Percentiles rank a stretch among this genome's conserved stretches.
phyloP scores from a whole-genome alignment of 2,113 vertebrate genomes.

The Antechinus stuartii region DNA sequence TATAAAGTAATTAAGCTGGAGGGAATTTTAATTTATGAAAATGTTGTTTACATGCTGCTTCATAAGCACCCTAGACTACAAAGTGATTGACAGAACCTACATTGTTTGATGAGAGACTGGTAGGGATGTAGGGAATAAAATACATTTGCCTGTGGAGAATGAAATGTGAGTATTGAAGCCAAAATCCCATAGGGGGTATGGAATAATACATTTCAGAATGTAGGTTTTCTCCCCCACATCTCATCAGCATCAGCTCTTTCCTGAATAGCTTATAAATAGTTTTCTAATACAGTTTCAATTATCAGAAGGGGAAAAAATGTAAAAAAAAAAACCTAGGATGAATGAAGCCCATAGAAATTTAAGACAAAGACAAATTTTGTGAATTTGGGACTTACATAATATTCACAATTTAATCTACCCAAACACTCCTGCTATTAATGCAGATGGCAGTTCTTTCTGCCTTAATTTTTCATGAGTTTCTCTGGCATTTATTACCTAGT shows the following conservation, averaged over 20 bases:
- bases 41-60: conserved; percentile 2
- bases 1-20: conserved; percentile 30
- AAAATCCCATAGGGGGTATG: neutral
- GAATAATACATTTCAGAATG: conserved; percentile 33
- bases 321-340: neutral
- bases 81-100: conserved; percentile 43
- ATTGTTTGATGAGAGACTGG: neutral
- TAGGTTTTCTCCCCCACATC: neutral
- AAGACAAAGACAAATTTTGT: conserved; percentile 8
- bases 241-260: neutral
- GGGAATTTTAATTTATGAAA: conserved; percentile 42
- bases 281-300: neutral
- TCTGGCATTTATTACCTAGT: neutral
- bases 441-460: neutral
- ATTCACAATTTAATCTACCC: neutral
- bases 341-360: conserved; percentile 33
- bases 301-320: neutral
- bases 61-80: neutral
- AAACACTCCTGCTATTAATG: neutral
- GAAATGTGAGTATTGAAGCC: conserved; percentile 20
- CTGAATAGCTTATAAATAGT: neutral
- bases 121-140: conserved; percentile 43
- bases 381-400: neutral
- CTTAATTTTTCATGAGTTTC: neutral
- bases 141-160: neutral